Conservation (phyloP, 2,113 vertebrate species). For the Amphiprion percula region DNA sequence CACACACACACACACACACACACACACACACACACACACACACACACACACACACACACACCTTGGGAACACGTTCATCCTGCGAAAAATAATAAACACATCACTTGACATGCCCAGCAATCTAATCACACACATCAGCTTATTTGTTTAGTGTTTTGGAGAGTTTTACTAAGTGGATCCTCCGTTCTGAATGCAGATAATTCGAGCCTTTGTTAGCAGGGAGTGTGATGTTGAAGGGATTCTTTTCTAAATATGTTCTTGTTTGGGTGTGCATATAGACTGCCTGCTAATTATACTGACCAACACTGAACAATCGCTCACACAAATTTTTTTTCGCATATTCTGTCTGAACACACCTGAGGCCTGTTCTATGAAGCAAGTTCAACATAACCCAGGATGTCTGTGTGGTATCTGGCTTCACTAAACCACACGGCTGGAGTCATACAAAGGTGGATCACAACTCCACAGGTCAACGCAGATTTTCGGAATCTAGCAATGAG, state of each 20-base stretch:
- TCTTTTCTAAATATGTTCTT: not conserved
- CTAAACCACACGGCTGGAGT: no score
- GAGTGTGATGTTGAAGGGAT: not conserved
- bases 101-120: slow-evolving; percentile 18
- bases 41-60: slow-evolving; percentile 1
- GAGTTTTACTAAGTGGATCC: slow-evolving; percentile 14
- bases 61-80: slow-evolving; percentile 1
- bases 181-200: slow-evolving; percentile 3
- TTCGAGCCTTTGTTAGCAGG: not conserved
- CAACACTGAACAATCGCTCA: not conserved
- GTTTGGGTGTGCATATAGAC: not conserved
- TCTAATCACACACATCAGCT: slow-evolving; percentile 39
- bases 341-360: no score
- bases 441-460: no score
- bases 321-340: not conserved
- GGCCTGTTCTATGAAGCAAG: no score
- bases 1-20: slow-evolving; percentile 20
- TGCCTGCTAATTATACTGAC: not conserved
- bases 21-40: not conserved
- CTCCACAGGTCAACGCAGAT: no score
- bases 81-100: slow-evolving; percentile 5
- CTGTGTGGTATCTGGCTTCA: no score
- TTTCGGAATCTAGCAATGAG: no score
- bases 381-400: no score
- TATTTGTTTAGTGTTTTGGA: slow-evolving; percentile 26